These are phyloP conservation scores for Drosophila picticornis DNA, from an alignment of 2,888 invertebrate genomes.

Conservation along the genomic window DNA sequence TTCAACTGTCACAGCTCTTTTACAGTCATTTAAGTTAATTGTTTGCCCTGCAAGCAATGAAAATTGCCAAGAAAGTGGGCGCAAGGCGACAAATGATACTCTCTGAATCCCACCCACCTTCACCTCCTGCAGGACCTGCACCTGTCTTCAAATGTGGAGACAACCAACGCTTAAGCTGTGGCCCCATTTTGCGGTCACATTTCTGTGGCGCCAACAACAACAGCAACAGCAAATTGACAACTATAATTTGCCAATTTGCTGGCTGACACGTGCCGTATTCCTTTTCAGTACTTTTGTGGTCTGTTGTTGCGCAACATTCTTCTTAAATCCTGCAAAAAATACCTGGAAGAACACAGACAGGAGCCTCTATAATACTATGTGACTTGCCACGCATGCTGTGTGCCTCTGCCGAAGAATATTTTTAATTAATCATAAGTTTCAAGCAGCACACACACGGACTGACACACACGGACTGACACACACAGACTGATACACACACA, in stretches of 20 bases:
- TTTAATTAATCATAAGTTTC: constrained; percentile 78
- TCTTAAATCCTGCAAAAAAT: constrained; percentile 39
- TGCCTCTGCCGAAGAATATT: constrained; percentile 39
- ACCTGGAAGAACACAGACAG: background rate
- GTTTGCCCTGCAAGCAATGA: constrained; percentile 48
- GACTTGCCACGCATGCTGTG: constrained; percentile 27
- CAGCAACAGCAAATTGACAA: constrained; percentile 23
- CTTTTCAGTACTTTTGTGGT: constrained; percentile 6
- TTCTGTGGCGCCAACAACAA: constrained; percentile 28
- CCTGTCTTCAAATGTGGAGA: constrained; percentile 20
- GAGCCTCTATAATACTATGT: constrained; percentile 40
- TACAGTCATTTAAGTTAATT: constrained; percentile 77
- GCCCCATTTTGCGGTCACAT: constrained; percentile 41
- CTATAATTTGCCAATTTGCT: constrained; percentile 52
- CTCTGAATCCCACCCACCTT: background rate
- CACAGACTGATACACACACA: constrained; percentile 19
- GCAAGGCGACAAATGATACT: constrained; percentile 6
- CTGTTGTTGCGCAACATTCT: background rate
- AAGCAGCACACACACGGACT: constrained; percentile 41
- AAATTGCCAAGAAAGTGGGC: constrained; percentile 31
- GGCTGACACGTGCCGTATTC: constrained; percentile 47
- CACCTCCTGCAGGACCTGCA: background rate
- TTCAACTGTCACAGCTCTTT: constrained; percentile 60
- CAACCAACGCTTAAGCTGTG: constrained; percentile 16
- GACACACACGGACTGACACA: constrained; percentile 1